These are phyloP conservation scores for Venustaconcha ellipsiformis DNA, from an alignment of 1,140 invertebrate genomes.

Conservation along the genomic window DNA sequence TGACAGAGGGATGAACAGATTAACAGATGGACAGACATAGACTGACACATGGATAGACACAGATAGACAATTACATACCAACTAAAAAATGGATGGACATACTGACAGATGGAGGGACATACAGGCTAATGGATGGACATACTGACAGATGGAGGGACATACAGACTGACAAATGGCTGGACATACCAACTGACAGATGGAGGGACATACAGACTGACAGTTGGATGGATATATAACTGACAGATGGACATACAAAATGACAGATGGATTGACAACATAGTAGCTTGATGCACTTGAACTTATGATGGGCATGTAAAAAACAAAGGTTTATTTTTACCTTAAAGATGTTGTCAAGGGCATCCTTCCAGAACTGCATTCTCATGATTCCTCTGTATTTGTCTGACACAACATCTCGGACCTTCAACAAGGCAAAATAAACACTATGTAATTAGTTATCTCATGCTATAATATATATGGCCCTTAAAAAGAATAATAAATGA, in stretches of 20 bases:
- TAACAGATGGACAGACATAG: no score
- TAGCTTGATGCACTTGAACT: not conserved
- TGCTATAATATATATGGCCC: not conserved
- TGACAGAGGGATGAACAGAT: not conserved
- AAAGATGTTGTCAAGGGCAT: slow-evolving; percentile 80
- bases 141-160: no score
- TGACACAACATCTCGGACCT: slow-evolving; percentile 81
- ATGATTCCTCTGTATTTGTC: slow-evolving; percentile 82
- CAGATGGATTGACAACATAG: not conserved
- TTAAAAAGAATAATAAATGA: not conserved
- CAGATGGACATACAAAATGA: not conserved
- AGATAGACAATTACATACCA: no score
- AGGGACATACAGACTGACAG: no score
- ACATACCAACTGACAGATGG: no score
- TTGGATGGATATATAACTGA: no score
- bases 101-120: no score
- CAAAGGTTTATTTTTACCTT: slow-evolving; percentile 46
- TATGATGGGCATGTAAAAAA: not conserved
- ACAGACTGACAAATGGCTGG: no score
- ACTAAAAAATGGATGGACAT: no score
- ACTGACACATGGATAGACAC: no score
- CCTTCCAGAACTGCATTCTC: slow-evolving; percentile 89
- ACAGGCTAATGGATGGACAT: no score
- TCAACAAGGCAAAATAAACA: slow-evolving; percentile 63
- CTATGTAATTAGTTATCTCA: not conserved